Base-by-base conservation (phyloP, 2,113 vertebrate genomes). In the Nannobrachium achirus region DNA sequence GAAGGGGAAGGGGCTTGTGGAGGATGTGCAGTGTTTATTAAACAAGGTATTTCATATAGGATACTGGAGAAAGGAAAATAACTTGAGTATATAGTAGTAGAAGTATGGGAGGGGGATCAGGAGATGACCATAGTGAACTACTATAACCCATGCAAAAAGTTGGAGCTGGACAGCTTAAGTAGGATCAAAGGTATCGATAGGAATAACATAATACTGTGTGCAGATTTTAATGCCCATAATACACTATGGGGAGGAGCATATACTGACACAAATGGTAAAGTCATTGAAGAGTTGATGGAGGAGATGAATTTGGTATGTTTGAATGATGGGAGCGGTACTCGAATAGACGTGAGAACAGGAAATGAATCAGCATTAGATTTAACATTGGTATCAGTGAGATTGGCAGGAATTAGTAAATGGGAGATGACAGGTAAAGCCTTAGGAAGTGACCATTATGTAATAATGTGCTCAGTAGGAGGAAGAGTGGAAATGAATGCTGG, bases 41-140 rank as follows among this genome's bases (percentile, higher is more conserved):
- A 52, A 18, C 9, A 65, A 18, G 49, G 33, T 10, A 18, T 65
- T 10, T 33, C 25, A 1, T 53, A 52, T 41, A 52, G 49, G 7
- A 38, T 11, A 45, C 18, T 65, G 38, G 16, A 15, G 10, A 40
- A 11, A 7, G 62, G 62, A 10, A 41, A 65, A 11, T 8, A 65
- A 52, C 18, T 25, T 10, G 62, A 65, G 7, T 65, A 65, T 52
- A 13, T 65, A 9, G 48, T 40, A 13, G 25, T 65, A 5, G 62
- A 52, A 41, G n/a, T 65, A 13, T 65, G 62, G 62, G 18, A 1
- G 0, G 15, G 15, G 8, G 11, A 40, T 7, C 7, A 52, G 25
- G 9, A 53, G 6, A 8, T 25, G 1, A 19, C 10, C 10, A 10
- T 55, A 4, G 14, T 20, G 3, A 51, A 51, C 8, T 51, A 51